Evolutionary conservation across 1,140 invertebrate genomes (phyloP), one percentile per base, ranked within the genome.

Genomic region (Whitmania pigra): DNA sequence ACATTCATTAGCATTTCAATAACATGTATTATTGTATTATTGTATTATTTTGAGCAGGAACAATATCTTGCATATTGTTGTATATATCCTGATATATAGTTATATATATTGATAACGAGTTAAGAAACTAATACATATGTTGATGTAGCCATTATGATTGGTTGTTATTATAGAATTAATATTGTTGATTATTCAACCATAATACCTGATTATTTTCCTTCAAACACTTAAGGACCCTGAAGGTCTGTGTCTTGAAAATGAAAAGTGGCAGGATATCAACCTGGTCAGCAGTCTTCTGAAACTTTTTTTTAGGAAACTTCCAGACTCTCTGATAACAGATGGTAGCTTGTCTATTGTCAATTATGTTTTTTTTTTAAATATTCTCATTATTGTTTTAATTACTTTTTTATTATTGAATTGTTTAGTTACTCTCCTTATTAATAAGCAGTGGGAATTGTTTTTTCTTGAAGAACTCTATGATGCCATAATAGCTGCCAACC

Each of bases 401-500:
- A n/a, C n/a, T n/a, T 63, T 25, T 25, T 63, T 7, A 18, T 63
- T 6, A 11, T 49, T 49, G 9, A 0, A n/a, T n/a, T n/a, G n/a
- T 63, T 25, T 63, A 57, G 22, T 63, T 13, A 63, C 22, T 25
- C 22, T 63, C 7, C 11, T 63, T 22, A 63, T 31, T 22, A 4
- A 63, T 63, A 63, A 63, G 3, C 15, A 18, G 18, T 63, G 57
- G 22, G 5, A 31, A 36, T 2, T 36, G 31, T 36, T 36, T 36
- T 3, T 36, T 36, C 2, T 25, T 63, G 57, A 63, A 22, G 57
- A 94, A 82, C 85, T 94, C n/a, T 97, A 97, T 84, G 89, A 89
- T 4, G 87, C 87, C 73, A 96, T 97, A 78, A 96, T 97, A 70
- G 88, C 91, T 77, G 91, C 93, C 0, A 93, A 93, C 81, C 89